These are phyloP conservation scores for Apodemia zela DNA, from an alignment of 2,888 invertebrate species.

Conservation along the genomic window DNA sequence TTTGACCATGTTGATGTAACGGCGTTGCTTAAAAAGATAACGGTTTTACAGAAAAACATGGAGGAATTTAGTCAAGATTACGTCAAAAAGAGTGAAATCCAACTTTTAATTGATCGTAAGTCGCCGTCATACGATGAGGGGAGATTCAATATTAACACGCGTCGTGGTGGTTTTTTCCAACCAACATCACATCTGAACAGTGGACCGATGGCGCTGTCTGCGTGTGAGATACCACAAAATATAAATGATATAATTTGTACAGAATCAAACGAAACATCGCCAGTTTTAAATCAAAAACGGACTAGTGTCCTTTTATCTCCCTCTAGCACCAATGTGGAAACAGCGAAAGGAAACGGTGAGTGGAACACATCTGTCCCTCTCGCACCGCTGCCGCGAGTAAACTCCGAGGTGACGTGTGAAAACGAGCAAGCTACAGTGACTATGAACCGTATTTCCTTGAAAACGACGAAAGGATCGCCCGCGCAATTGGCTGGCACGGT, in stretches of 20 bases:
- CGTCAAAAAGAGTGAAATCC: background rate
- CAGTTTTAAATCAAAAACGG: background rate
- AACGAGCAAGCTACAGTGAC: background rate
- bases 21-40: conserved; percentile 14
- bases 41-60: background rate
- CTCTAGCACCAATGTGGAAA: background rate
- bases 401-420: background rate
- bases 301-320: background rate
- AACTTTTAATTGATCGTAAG: background rate
- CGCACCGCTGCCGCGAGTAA: background rate
- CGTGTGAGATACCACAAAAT: background rate
- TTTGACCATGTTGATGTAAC: conserved; percentile 31
- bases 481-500: background rate
- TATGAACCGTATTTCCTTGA: background rate
- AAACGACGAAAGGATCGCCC: background rate
- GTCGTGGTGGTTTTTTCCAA: background rate
- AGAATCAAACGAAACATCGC: background rate
- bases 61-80: background rate
- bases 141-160: background rate
- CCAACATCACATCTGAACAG: background rate
- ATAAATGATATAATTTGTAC: background rate
- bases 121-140: background rate
- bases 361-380: background rate
- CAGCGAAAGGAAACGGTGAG: background rate
- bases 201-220: background rate